Evolutionary conservation across 2,888 invertebrate genomes (phyloP), one percentile per base, ranked within the genome.

Genomic region (Parnassius orleans): DNA sequence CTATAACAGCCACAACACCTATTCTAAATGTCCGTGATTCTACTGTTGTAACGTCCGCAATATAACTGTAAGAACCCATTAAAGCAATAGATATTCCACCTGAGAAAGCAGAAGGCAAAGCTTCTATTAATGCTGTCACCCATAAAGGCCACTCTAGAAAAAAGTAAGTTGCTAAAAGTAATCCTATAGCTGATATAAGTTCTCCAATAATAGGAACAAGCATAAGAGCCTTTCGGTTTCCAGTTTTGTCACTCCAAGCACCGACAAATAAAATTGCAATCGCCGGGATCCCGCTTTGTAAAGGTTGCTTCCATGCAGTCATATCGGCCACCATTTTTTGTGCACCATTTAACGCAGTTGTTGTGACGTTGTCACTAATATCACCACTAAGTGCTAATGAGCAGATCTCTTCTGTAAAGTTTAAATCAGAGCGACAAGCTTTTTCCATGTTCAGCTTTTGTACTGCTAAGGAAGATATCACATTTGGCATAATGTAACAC

Each of bases 171-270:
- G 92, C 84, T 14, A 93, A 69, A 5, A 93, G 78, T 57, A 93
- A 77, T n/a, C 93, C 93, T 48, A 84, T 62, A 1, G 92, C 77
- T 0, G 93, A 86, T 61, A 93, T 72, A 2, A 93, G 74, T 77
- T 93, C 93, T 7, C 93, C 93, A 0, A 92, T 61, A 14, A 93
- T 80, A 1, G 94, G 93, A 24, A 93, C 72, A 1, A 94, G 72
- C 86, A 94, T 92, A 61, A 93, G 86, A 1, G 87, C 84, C 77
- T 93, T 94, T 66, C 93, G 84, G 62, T 92, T 90, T 10, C 93
- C 93, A 54, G 92, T 92, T 67, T 90, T 86, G 68, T 94, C 94
- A 69, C 93, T 93, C 94, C 94, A 94, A 0, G 94, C 93, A 5
- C 94, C 94, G 33, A 94, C 81, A 66, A 94, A 93, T 41, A 93